Evolutionary conservation across 1,140 invertebrate species (phyloP), one percentile per base, ranked within the genome.

Genomic region (Dufourea novaeangliae): DNA sequence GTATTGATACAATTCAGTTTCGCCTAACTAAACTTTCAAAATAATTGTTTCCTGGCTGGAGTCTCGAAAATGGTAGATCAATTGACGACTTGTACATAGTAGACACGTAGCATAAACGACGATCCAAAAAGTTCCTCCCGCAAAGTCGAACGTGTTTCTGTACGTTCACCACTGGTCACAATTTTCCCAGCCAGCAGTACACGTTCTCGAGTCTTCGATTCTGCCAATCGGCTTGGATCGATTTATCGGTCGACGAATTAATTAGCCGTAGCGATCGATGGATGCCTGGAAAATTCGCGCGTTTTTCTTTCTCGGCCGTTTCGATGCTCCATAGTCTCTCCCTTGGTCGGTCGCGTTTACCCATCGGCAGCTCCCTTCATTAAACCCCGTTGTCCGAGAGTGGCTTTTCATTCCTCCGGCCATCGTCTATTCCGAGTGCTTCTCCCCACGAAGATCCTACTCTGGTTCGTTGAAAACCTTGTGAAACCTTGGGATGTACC

Each of bases 391-490:
- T 71, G 50, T 25, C 50, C 34, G 44, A 22, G 59, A 80, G 34
- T 22, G 22, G 79, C 71, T 80, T 80, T 80, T 79, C 68, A 79
- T 66, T 79, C 29, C 44, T 37, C 25, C 50, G n/a, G 11, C 20
- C 7, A 12, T 12, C 29, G 37, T 27, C 54, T n/a, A 11, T 71
- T 59, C 27, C 32, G 59, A 59, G 41, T 34, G 44, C 52, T 56
- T 78, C 72, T 63, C 27, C 46, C n/a, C 61, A 14, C 11, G 11
- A 12, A 41, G 17, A n/a, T n/a, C n/a, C n/a, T n/a, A n/a, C n/a
- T n/a, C n/a, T n/a, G n/a, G n/a, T n/a, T n/a, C n/a, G n/a, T n/a
- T n/a, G n/a, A n/a, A n/a, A n/a, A n/a, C n/a, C n/a, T n/a, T n/a
- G n/a, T n/a, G n/a, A n/a, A n/a, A n/a, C n/a, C n/a, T n/a, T n/a